Conservation (phyloP, 2,888 invertebrate species). For the Pocota personata region DNA sequence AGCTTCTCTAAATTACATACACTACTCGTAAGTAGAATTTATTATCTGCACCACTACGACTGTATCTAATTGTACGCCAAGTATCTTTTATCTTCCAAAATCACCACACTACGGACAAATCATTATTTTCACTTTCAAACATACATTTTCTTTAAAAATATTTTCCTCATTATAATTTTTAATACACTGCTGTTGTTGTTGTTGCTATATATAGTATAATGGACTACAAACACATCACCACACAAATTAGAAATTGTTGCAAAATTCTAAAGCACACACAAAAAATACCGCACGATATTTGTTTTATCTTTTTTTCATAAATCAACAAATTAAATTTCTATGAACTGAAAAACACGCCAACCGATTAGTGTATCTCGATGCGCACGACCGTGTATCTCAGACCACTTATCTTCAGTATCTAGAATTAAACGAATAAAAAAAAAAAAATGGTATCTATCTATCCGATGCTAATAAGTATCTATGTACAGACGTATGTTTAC, state of each 20-base stretch:
- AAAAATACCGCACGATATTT: not conserved
- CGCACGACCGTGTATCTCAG: slow-evolving; percentile 44
- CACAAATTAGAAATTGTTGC: slow-evolving; percentile 17
- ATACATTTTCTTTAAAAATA: not conserved
- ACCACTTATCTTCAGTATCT: slow-evolving; percentile 64
- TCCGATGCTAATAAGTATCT: slow-evolving; percentile 31
- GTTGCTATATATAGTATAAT: not conserved
- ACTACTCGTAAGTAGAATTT: not conserved
- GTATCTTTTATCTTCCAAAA: slow-evolving; percentile 23
- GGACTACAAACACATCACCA: not conserved
- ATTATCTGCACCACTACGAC: not conserved
- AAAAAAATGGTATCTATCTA: slow-evolving; percentile 31
- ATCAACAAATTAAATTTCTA: not conserved
- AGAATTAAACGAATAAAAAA: not conserved
- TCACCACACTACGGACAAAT: not conserved
- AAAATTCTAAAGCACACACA: slow-evolving; percentile 25
- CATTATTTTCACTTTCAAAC: slow-evolving; percentile 1
- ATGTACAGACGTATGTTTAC: slow-evolving; percentile 43
- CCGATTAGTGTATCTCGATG: slow-evolving; percentile 44
- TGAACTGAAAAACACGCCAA: slow-evolving; percentile 42
- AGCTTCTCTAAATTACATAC: not conserved
- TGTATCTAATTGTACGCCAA: slow-evolving; percentile 35
- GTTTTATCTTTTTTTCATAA: not conserved
- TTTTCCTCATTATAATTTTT: not conserved
- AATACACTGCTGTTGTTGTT: not conserved